Percentiles rank a stretch among this genome's conserved stretches.
Evolutionary conservation across 2,113 vertebrate genomes (phyloP).

Genomic region (Aepyceros melampus): DNA sequence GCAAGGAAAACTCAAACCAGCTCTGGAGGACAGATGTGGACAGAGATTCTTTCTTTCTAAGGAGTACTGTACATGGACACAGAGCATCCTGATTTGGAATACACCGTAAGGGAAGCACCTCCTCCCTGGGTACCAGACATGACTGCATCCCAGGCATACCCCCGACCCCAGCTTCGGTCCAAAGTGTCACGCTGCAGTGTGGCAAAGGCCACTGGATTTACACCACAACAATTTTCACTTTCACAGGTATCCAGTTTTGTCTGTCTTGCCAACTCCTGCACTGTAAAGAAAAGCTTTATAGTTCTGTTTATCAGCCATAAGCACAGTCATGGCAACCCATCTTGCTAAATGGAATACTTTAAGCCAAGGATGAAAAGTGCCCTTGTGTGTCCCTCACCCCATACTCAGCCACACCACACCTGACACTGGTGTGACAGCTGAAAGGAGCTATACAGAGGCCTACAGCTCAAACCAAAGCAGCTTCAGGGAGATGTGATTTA

Average conservation of each 20-base stretch:
- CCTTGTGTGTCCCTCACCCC: neutral
- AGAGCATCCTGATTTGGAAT: neutral
- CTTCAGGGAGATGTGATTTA: neutral
- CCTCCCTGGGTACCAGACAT: neutral
- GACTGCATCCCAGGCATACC: neutral
- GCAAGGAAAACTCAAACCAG: neutral
- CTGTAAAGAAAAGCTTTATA: neutral
- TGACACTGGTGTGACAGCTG: neutral
- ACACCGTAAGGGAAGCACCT: neutral
- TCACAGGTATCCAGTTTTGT: neutral
- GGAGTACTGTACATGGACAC: neutral
- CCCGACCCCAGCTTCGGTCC: neutral
- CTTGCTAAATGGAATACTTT: neutral
- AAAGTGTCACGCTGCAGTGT: neutral
- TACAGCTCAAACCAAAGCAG: neutral
- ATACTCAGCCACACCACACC: neutral
- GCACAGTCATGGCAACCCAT: constrained; percentile 4
- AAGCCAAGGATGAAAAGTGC: neutral
- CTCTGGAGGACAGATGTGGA: neutral
- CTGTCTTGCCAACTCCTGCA: neutral
- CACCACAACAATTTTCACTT: neutral
- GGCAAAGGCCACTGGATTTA: neutral
- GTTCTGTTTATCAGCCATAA: neutral
- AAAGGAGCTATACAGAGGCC: neutral
- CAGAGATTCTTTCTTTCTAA: neutral